Evolutionary conservation across 2,888 invertebrate genomes (phyloP), one percentile per base, ranked within the genome.

Genomic region (Philereme vetulata): DNA sequence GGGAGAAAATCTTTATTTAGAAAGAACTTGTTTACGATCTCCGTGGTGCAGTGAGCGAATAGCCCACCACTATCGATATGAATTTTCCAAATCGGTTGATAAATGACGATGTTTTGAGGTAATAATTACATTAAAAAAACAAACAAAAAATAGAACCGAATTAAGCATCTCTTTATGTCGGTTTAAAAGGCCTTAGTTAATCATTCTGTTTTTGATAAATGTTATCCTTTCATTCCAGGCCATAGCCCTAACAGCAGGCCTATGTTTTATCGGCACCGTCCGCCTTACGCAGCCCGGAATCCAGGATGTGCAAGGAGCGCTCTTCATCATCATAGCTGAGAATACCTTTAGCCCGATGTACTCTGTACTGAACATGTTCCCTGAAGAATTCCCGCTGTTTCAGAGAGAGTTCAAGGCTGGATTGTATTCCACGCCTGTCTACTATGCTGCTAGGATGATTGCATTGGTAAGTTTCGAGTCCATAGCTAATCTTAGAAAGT

Each of bases 301-400:
- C 32, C 97, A 97, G 78, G 96, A 97, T 33, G 95, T 97, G 0
- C 97, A 98, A 81, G 98, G 98, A 4, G 96, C 96, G 0, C 87
- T 98, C 5, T 98, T 98, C 84, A 95, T 97, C 69, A 94, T 98
- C 84, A 96, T 97, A 46, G 95, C 97, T 0, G 98, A 98, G 91
- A 97, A 97, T 78, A 97, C 97, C 0, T 98, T 98, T 86, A 95
- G 95, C 56, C 97, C 97, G 0, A 96, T 98, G 96, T 98, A 98
- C 83, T 96, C 97, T 0, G 96, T 97, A 0, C 91, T 98, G 44
- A 95, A 96, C 69, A 94, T 96, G 74, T 97, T 98, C 77, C 97
- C 97, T 0, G 94, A 95, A 71, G 94, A 94, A 78, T 94, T 97
- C 65, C 97, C 98, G 0, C 86, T 98, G 47, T 95, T 98, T 75